Conservation (phyloP, 2,888 invertebrate species). For the Agonopterix arenella region DNA sequence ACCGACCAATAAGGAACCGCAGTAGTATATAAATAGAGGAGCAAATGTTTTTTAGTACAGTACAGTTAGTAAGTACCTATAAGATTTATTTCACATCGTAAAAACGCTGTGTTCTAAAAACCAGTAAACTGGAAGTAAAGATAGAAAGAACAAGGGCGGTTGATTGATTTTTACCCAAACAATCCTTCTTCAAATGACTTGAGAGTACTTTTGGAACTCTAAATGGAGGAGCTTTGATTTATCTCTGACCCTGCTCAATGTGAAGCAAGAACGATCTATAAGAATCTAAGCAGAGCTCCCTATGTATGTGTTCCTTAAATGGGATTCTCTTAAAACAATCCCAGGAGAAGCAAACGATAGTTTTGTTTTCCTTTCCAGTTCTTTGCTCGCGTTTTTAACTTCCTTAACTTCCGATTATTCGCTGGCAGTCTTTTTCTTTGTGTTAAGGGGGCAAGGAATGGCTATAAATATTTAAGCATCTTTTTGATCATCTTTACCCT, state of each 20-base stretch:
- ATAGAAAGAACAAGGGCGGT: slow-evolving; percentile 11
- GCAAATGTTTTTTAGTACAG: too few relatives aligned
- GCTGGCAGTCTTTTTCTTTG: neutral
- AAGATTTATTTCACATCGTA: neutral
- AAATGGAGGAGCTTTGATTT: slow-evolving; percentile 35
- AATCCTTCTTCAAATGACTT: slow-evolving; percentile 19
- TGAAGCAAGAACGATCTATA: slow-evolving; percentile 25
- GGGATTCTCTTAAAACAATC: slow-evolving; percentile 14
- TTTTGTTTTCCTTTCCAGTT: slow-evolving; percentile 2
- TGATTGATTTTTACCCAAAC: slow-evolving; percentile 20
- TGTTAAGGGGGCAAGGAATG: neutral
- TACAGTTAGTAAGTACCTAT: neutral
- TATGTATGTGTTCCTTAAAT: slow-evolving; percentile 15
- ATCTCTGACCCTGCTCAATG: slow-evolving; percentile 33
- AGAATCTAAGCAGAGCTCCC: slow-evolving; percentile 24
- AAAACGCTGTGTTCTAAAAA: neutral
- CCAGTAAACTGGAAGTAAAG: neutral
- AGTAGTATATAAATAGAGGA: too few relatives aligned
- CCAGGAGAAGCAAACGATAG: slow-evolving; percentile 1
- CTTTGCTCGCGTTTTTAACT: neutral
- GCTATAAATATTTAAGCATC: neutral
- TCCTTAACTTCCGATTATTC: slow-evolving; percentile 4
- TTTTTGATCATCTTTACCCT: too few relatives aligned
- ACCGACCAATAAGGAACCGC: too few relatives aligned
- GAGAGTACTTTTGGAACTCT: slow-evolving; percentile 25